Conservation (phyloP, 2,113 vertebrate genomes). For the Xenopus laevis region DNA sequence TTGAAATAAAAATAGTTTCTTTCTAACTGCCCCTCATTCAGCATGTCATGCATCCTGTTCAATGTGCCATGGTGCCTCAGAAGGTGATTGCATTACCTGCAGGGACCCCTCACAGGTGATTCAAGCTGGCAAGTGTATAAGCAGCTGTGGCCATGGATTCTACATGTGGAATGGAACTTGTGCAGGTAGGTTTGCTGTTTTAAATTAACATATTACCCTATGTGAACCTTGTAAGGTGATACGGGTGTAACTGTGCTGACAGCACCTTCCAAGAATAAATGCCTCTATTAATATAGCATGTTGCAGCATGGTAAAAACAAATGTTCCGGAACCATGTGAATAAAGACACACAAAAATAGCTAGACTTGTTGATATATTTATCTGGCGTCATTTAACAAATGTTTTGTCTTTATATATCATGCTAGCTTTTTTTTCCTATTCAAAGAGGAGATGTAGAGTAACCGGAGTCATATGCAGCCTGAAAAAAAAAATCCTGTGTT, state of each 20-base stretch:
- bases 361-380: no score
- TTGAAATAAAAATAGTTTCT: background rate
- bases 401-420: no score
- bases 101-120: conserved; percentile 62
- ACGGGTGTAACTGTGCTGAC: conserved; percentile 2
- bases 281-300: conserved; percentile 12
- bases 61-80: conserved; percentile 68
- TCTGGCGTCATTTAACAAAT: no score
- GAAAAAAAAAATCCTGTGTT: no score
- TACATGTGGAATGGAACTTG: conserved; percentile 72
- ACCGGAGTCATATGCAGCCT: no score
- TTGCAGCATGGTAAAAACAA: conserved; percentile 13
- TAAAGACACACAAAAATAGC: no score
- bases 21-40: conserved; percentile 50
- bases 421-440: no score
- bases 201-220: background rate
- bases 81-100: conserved; percentile 75
- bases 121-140: conserved; percentile 68
- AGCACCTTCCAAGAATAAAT: conserved; percentile 18
- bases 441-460: no score
- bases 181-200: conserved; percentile 61
- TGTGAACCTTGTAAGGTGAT: conserved; percentile 7
- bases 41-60: conserved; percentile 82
- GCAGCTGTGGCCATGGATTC: conserved; percentile 68
- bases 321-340: no score